phyloP scores from a whole-genome alignment of 2,888 invertebrate genomes.

The Chironomus riparius region DNA sequence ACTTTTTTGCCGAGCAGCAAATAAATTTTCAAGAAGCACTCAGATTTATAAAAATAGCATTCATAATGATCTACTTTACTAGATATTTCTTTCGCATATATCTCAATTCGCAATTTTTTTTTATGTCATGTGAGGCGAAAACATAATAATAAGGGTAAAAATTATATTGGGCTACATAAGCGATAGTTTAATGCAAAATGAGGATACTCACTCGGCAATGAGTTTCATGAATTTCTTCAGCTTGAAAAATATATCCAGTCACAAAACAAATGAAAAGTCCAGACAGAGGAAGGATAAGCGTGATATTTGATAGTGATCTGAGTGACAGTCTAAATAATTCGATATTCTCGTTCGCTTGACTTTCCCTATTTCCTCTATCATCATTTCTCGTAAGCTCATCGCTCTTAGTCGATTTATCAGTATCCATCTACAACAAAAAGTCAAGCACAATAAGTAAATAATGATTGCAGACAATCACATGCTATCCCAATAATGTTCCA shows the following conservation, averaged over 20 bases:
- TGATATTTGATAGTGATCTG: neutral
- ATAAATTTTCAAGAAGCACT: no score
- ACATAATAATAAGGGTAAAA: no score
- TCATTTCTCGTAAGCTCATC: neutral
- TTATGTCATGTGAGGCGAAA: no score
- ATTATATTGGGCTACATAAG: no score
- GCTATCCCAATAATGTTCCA: neutral
- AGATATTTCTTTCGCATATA: no score
- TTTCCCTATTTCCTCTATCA: neutral
- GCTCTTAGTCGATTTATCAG: neutral
- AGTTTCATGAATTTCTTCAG: slow-evolving; percentile 89
- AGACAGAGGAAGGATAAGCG: neutral
- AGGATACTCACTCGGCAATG: slow-evolving; percentile 77
- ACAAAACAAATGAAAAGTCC: slow-evolving; percentile 21
- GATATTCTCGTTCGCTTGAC: neutral
- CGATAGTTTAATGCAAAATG: neutral
- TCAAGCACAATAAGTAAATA: neutral
- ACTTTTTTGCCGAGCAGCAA: no score
- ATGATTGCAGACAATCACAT: neutral
- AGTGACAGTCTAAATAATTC: slow-evolving; percentile 3
- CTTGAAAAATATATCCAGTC: slow-evolving; percentile 67
- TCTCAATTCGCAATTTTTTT: no score
- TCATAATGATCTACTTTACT: no score
- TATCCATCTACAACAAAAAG: slow-evolving; percentile 17
- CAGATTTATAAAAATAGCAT: no score